phyloP scores from a whole-genome alignment of 2,797 vertebrate species.

The Scolopax rusticola region DNA sequence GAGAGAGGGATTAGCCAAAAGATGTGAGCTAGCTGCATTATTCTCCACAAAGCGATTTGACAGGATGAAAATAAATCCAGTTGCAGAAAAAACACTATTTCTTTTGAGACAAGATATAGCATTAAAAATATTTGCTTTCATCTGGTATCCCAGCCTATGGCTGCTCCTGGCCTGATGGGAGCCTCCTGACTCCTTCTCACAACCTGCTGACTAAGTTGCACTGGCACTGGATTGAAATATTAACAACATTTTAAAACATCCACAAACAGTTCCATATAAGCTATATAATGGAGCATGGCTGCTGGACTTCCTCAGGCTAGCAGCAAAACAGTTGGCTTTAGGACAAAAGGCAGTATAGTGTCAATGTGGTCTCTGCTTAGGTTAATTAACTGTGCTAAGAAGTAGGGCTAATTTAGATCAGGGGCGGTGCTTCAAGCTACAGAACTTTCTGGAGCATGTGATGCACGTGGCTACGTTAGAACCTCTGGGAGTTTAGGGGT shows the following conservation, averaged over 20 bases:
- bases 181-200: neutral
- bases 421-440: neutral
- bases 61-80: neutral
- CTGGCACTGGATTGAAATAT: neutral
- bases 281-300: neutral
- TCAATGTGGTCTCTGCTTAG: neutral
- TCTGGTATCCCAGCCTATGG: neutral
- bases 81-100: neutral
- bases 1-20: neutral
- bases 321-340: neutral
- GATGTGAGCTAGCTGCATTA: neutral
- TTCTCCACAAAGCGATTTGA: neutral
- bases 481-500: neutral
- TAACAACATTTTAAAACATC: neutral
- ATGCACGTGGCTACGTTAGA: neutral
- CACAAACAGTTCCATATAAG: neutral
- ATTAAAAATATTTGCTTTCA: neutral
- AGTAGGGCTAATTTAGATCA: neutral
- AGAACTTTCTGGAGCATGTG: neutral
- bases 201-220: rapidly evolving
- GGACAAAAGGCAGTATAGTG: neutral
- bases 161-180: neutral
- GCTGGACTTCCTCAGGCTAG: neutral
- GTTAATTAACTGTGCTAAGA: neutral
- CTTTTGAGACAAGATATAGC: neutral